Evolutionary conservation across 2,888 invertebrate genomes (phyloP).

Genomic region (Saturnia japonica): DNA sequence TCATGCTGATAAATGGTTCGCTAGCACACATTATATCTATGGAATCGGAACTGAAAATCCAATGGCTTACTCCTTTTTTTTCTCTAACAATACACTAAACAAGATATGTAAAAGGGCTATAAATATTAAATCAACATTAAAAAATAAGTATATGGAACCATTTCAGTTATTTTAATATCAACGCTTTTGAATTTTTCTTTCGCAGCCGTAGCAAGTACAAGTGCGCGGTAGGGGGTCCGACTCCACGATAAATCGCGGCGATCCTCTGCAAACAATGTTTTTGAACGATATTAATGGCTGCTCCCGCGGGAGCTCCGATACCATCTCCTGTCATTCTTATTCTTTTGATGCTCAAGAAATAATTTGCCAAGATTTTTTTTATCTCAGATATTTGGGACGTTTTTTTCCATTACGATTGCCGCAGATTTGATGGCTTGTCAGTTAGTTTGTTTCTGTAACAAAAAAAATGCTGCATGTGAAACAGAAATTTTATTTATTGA

Average conservation of each 20-base stretch:
- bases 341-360: slow-evolving; percentile 59
- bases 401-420: slow-evolving; percentile 26
- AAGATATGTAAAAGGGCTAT: no score
- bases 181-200: not conserved
- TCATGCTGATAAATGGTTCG: no score
- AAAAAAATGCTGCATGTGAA: not conserved
- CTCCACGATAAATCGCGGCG: slow-evolving; percentile 64
- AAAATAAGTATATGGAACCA: not conserved
- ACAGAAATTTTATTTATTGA: no score
- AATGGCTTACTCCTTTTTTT: no score
- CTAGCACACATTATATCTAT: no score
- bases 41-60: no score
- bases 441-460: slow-evolving; percentile 21
- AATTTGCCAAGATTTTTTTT: slow-evolving; percentile 46
- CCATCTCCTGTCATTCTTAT: slow-evolving; percentile 62
- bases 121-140: no score
- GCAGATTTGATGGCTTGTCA: slow-evolving; percentile 26
- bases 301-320: slow-evolving; percentile 51
- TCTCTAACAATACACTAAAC: no score
- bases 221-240: slow-evolving; percentile 26
- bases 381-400: slow-evolving; percentile 27
- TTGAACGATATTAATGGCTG: slow-evolving; percentile 72
- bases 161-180: not conserved
- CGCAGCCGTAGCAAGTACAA: not conserved
- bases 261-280: slow-evolving; percentile 74